Percentiles rank a stretch among this genome's conserved stretches.
phyloP scores from a whole-genome alignment of 1,140 invertebrate species.

The Periplaneta americana region DNA sequence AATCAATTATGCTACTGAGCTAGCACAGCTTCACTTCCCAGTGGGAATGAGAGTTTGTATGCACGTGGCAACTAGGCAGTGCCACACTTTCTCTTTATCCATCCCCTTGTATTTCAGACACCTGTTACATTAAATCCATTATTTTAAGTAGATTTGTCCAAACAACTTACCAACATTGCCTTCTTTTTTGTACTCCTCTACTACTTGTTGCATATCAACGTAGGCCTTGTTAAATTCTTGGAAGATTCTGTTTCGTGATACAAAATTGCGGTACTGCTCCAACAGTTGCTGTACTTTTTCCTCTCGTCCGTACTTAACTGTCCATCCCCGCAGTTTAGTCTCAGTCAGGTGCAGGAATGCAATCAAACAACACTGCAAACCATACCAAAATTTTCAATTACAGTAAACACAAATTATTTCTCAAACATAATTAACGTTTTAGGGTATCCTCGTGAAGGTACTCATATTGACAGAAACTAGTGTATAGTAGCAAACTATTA shows the following conservation, averaged over 20 bases:
- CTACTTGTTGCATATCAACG: slow-evolving; percentile 84
- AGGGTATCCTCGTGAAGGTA: no score
- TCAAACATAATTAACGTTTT: background rate
- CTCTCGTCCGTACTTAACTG: slow-evolving; percentile 78
- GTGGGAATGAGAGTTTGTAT: no score
- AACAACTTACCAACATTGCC: slow-evolving; percentile 61
- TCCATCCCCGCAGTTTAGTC: slow-evolving; percentile 83
- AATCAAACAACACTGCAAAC: slow-evolving; percentile 71
- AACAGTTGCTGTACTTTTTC: slow-evolving; percentile 77
- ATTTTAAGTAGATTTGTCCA: no score
- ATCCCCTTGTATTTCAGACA: no score
- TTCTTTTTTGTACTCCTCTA: slow-evolving; percentile 85
- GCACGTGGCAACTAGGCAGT: no score
- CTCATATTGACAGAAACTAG: no score
- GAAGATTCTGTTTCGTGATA: slow-evolving; percentile 86
- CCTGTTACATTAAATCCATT: no score
- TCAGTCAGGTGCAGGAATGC: slow-evolving; percentile 86
- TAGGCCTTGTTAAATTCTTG: slow-evolving; percentile 92
- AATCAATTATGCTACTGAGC: no score
- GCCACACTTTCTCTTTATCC: no score
- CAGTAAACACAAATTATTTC: no score
- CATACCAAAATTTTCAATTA: background rate
- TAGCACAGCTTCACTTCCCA: no score
- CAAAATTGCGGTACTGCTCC: slow-evolving; percentile 87
- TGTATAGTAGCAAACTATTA: no score